These are phyloP conservation scores for Drosophila ochracea DNA, from an alignment of 2,888 invertebrate genomes.

Conservation along the genomic window DNA sequence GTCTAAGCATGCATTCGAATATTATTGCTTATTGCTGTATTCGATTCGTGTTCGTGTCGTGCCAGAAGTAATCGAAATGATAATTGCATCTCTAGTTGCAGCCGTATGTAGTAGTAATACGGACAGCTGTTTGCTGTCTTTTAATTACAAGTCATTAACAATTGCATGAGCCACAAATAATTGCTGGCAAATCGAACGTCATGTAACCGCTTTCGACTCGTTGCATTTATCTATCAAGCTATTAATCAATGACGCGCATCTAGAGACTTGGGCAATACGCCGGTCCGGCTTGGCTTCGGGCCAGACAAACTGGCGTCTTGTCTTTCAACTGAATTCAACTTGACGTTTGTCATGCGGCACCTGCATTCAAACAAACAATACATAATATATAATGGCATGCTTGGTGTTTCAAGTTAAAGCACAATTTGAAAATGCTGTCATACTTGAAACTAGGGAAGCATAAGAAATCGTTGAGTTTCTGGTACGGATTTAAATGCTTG, in stretches of 20 bases:
- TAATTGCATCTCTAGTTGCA: slow-evolving; percentile 20
- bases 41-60: not conserved
- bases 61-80: not conserved
- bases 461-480: not conserved
- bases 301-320: slow-evolving; percentile 52
- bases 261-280: slow-evolving; percentile 1
- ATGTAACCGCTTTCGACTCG: slow-evolving; percentile 37
- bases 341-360: slow-evolving; percentile 3
- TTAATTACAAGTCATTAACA: slow-evolving; percentile 51
- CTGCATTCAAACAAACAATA: not conserved
- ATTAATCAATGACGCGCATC: slow-evolving; percentile 49
- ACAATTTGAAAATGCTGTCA: not conserved
- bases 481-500: not conserved
- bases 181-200: slow-evolving; percentile 51
- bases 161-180: slow-evolving; percentile 54
- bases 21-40: not conserved
- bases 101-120: not conserved
- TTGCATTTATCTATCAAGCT: slow-evolving; percentile 8
- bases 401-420: not conserved
- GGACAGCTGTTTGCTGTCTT: slow-evolving; percentile 40
- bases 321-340: slow-evolving; percentile 3
- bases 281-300: not conserved
- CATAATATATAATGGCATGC: not conserved
- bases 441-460: not conserved
- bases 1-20: not conserved